Base-by-base conservation (phyloP, 2,888 invertebrate genomes). In the Catocala fraxini region DNA sequence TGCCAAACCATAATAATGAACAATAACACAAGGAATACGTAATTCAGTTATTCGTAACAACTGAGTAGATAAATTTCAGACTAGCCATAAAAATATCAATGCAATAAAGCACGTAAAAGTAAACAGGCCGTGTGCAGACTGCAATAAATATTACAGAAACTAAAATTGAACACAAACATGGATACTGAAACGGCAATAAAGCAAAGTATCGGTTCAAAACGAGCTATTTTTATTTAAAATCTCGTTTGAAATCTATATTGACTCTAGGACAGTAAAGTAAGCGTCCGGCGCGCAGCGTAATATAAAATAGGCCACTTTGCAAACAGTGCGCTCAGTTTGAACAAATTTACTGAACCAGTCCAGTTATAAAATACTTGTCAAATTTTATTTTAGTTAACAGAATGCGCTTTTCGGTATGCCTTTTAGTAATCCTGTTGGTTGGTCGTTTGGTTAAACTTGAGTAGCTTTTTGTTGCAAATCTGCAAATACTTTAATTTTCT, bases 251-350 rank as follows among this genome's bases (percentile, higher is more conserved):
- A 52, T 54, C 48, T 59, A 54, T 70, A 71, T 73, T 71, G 68
- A 71, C 69, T 73, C 63, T 39, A 70, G 65, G 64, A 63, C 68
- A 67, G 59, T 62, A 56, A 66, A 67, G 59, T 56, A 68, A 65
- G 59, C 66, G 63, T 71, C 73, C 75, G 56, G 66, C 58, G 67
- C 58, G 64, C 70, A 65, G 54, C 59, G 66, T 71, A 69, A 71
- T 62, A 65, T 73, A 73, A 73, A 79, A 83, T 71, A 77, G 73
- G 63, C 79, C 79, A 80, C 77, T 81, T 79, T 68, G 67, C 72
- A 78, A 83, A 80, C 79, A 78, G 71, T 71, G 67, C 64, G 66
- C 61, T 75, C 70, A 63, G 68, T 77, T 64, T 65, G 66, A 78
- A 78, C 76, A 78, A 82, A 81, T 80, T 76, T 70, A 66, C 70